phyloP scores from a whole-genome alignment of 2,797 vertebrate genomes.

The Spinibarbus caldwelli region DNA sequence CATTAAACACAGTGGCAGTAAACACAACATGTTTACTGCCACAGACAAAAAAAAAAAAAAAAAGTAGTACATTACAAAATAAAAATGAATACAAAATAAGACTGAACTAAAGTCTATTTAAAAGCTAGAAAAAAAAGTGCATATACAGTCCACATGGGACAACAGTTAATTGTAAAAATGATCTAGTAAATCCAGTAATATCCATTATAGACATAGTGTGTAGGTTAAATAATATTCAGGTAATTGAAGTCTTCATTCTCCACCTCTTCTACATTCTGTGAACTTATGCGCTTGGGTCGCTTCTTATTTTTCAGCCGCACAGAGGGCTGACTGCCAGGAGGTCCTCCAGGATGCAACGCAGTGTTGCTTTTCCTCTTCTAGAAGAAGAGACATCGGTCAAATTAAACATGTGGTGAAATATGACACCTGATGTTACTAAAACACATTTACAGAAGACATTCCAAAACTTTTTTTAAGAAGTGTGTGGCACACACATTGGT shows the following conservation, averaged over 20 bases:
- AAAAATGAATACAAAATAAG: not conserved
- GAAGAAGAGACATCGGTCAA: conserved; percentile 12
- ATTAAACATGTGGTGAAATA: not conserved
- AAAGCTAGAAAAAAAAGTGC: not conserved
- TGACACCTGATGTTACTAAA: not conserved
- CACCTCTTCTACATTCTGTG: conserved; percentile 7
- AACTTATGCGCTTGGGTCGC: not conserved
- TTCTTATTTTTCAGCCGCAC: conserved; percentile 6
- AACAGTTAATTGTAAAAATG: not conserved
- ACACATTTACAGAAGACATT: not conserved
- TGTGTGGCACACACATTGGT: no score
- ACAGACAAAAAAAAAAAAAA: not conserved
- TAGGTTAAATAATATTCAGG: conserved; percentile 10
- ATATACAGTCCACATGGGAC: not conserved
- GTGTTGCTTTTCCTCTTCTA: conserved; percentile 28
- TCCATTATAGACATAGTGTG: not conserved
- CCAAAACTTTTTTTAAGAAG: not conserved
- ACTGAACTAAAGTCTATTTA: not conserved
- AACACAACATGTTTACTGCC: not conserved
- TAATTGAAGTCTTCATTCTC: conserved; percentile 37
- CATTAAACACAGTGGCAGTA: no score
- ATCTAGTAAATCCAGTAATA: not conserved
- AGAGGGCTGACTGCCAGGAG: not conserved
- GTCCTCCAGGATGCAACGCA: not conserved
- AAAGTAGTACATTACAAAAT: not conserved